These are phyloP conservation scores for Oligia strigilis DNA, from an alignment of 2,888 invertebrate species.

Conservation along the genomic window DNA sequence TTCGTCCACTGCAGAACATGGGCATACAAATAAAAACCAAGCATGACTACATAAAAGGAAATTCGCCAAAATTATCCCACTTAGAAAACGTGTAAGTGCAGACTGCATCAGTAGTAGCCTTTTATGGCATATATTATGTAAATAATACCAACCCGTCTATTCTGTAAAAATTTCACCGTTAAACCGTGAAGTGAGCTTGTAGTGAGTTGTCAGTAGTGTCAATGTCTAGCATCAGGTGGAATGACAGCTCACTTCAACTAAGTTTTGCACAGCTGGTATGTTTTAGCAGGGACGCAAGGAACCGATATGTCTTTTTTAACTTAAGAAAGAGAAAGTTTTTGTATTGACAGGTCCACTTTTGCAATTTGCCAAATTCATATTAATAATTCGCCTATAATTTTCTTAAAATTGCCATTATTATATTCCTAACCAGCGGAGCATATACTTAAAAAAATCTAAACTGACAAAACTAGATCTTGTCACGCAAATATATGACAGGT, in stretches of 20 bases:
- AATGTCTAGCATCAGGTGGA: background rate
- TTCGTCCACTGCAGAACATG: background rate
- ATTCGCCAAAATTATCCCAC: background rate
- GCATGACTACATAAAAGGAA: background rate
- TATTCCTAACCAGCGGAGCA: conserved; percentile 43
- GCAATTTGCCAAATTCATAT: conserved; percentile 8
- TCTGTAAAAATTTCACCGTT: background rate
- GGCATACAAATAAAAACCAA: background rate
- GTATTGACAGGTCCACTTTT: conserved; percentile 8
- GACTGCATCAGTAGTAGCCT: background rate
- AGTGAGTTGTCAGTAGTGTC: background rate
- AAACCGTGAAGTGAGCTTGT: background rate
- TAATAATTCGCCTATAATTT: conserved; percentile 28
- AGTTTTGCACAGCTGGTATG: background rate
- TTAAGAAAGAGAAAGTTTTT: conserved; percentile 1
- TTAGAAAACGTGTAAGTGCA: background rate
- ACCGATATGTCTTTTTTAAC: background rate
- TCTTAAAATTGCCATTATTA: conserved; percentile 19
- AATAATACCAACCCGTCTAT: background rate
- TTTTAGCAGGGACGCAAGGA: background rate
- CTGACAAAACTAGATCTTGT: conserved; percentile 58
- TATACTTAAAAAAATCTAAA: conserved; percentile 27
- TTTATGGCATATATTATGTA: background rate
- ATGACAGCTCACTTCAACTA: background rate
- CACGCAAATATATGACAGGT: conserved; percentile 72